Base-by-base conservation (phyloP, 2,113 vertebrate species). In the Malurus alboscapulatus region DNA sequence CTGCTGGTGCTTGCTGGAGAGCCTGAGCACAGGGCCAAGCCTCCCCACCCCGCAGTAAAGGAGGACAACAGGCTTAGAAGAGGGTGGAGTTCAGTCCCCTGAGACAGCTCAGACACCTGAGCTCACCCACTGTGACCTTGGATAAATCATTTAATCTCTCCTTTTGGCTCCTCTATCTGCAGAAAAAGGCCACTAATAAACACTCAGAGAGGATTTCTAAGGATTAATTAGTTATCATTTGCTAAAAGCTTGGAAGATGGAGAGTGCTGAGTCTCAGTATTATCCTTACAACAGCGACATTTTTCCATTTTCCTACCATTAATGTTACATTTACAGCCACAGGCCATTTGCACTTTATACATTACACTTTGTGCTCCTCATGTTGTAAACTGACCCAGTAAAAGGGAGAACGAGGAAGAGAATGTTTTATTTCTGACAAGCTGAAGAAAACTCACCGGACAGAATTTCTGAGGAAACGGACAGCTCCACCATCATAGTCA, bases 401-500 rank as follows among this genome's bases (percentile, higher is more conserved):
- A 68, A 57, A 84, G 6, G 11, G 62, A 69, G 4, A 32, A 47
- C 3, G 5, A 71, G 24, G 32, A n/a, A 59, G 11, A 42, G 14
- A 32, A 12, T 30, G 19, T 11, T 90, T 93, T 32, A 25, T 59
- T 84, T 87, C 50, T 81, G 21, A 36, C 8, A 55, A 61, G 42
- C 40, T 72, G 71, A 93, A 51, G 34, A 86, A 91, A 90, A 97
- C 98, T 97, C 96, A 99, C 99, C 71, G 78, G 25, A 94, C 76
- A 27, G 88, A 95, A 51, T 96, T 97, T 77, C 96, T 97, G 47
- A 98, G 91, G 61, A 98, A 85, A 63, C 75, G 97, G 61, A 98
- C 77, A 44, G 90, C 92, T n/a, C 98, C 94, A 1, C 99, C 99
- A 0, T 97, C 90, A 92, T 99, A 99, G 88, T 98, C 90, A 44